A percentile compares a stretch with the other conserved stretches of the same genome.
These are phyloP conservation scores for Tyto alba DNA, from an alignment of 2,113 vertebrate species.

Conservation along the genomic window DNA sequence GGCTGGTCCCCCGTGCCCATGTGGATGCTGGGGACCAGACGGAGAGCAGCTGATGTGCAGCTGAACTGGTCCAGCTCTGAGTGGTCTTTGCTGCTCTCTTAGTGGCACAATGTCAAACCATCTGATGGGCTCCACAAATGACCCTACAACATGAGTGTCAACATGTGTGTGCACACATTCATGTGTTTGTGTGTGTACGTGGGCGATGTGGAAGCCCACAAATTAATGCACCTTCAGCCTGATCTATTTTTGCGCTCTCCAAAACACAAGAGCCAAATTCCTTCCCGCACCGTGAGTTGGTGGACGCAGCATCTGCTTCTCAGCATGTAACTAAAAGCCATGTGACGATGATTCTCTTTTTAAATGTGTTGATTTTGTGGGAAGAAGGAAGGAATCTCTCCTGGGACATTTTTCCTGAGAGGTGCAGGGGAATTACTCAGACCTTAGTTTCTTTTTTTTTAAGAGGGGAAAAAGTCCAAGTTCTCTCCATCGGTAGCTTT, in stretches of 20 bases:
- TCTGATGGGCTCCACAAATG: background rate
- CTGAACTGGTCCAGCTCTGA: background rate
- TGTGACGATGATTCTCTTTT: background rate
- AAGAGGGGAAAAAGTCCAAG: background rate
- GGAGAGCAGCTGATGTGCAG: background rate
- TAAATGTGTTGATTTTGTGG: background rate
- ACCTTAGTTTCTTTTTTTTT: background rate
- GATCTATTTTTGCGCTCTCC: background rate
- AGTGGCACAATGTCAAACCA: background rate
- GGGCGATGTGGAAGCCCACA: background rate
- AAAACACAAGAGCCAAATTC: background rate
- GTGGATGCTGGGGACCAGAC: background rate
- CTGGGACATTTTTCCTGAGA: background rate
- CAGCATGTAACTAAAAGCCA: background rate
- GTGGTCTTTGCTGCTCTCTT: background rate
- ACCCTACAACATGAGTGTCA: fast-evolving
- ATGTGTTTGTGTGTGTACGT: fast-evolving
- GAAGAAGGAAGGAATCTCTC: background rate
- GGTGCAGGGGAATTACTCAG: background rate
- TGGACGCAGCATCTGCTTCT: slow-evolving; percentile 17
- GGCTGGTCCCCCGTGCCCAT: background rate
- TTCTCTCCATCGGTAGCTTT: fast-evolving
- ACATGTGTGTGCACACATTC: background rate
- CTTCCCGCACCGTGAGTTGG: background rate
- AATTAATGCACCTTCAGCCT: background rate